phyloP scores from a whole-genome alignment of 1,140 invertebrate species.

The Caenorhabditis inopinata region DNA sequence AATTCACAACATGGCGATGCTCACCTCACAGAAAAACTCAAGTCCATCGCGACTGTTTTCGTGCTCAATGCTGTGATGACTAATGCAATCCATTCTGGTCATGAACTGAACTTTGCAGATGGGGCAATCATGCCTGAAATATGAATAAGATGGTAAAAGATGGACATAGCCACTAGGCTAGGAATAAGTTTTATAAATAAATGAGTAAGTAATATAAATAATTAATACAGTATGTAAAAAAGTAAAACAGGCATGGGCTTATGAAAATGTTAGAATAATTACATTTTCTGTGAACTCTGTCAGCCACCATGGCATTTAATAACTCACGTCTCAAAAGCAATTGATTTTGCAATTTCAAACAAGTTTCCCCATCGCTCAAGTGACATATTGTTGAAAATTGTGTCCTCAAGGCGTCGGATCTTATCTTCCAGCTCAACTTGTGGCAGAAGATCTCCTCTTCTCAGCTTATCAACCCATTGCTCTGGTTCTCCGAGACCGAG shows the following conservation, averaged over 20 bases:
- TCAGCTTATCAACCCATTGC: conserved; percentile 63
- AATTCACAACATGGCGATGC: neutral
- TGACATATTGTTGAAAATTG: conserved; percentile 35
- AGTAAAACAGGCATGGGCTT: no score
- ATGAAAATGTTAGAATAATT: no score
- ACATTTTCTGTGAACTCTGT: no score
- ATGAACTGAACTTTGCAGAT: conserved; percentile 59
- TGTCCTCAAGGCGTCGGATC: conserved; percentile 42
- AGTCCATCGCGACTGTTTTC: conserved; percentile 52
- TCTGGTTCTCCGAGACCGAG: conserved; percentile 59
- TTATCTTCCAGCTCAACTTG: conserved; percentile 54
- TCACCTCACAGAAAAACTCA: conserved; percentile 62
- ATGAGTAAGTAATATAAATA: no score
- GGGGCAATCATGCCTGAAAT: conserved; percentile 60
- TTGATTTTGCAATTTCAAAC: conserved; percentile 55
- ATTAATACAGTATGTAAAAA: no score
- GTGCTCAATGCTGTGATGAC: conserved; percentile 61
- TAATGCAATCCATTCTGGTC: conserved; percentile 59
- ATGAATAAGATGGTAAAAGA: no score
- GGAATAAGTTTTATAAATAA: no score
- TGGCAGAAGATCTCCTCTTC: conserved; percentile 60
- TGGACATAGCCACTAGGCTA: no score
- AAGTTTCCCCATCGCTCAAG: conserved; percentile 55
- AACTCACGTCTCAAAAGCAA: conserved; percentile 57
- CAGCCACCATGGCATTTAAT: no score